Base-by-base conservation (phyloP, 2,888 invertebrate genomes). In the Rhyacophila evoluta region DNA sequence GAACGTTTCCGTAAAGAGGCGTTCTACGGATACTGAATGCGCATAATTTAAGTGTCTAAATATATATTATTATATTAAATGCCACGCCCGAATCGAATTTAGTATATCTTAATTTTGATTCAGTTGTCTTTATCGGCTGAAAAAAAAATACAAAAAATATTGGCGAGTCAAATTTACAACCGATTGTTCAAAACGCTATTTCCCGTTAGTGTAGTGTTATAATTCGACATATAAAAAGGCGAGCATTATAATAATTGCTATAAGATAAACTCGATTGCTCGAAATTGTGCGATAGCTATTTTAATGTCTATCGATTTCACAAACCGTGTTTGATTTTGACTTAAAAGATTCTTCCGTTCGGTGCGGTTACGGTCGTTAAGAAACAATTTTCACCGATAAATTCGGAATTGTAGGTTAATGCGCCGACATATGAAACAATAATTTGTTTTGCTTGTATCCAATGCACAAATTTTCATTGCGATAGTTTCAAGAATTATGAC, bases 321-420 rank as follows among this genome's bases (percentile, higher is more conserved):
- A 55, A 55, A 55, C 55, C 25, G 39, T 55, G 10, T 55, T 55
- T 8, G 55, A 55, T 55, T 55, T 55, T 19, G 1, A 55, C 55
- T 25, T 25, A 19, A 19, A 55, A 55, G 55, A 55, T 55, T 55
- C 25, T 25, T 10, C 55, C 55, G 55, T 15, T 19, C 25, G 10
- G 25, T 55, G 55, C 55, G 55, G 55, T 55, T 55, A 19, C 55
- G 19, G 55, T 19, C 19, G 19, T 55, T 19, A 19, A 55, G 12
- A 55, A 55, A 55, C 55, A 55, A 55, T 55, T 55, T 55, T 55
- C 55, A 55, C 55, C 55, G 19, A 55, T 55, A 55, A 55, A 55
- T 55, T 10, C 15, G 19, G 55, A 55, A 55, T 55, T 55, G 55
- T 55, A 55, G 55, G 55, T 55, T 55, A 55, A 55, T 55, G 55